phyloP scores from a whole-genome alignment of 2,797 vertebrate species.

The Muscicapa striata region DNA sequence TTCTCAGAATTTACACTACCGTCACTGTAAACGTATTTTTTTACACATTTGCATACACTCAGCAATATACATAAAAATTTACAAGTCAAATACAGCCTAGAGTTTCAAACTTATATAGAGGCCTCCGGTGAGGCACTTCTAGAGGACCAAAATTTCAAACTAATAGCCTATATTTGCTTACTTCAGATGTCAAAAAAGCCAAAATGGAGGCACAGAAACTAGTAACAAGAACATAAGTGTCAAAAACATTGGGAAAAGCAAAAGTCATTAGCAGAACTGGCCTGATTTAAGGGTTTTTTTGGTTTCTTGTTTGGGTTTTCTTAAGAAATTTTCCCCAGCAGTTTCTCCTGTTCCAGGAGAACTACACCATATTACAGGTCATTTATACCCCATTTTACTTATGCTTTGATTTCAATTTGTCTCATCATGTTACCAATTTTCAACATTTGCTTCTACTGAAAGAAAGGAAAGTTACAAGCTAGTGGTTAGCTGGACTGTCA shows the following conservation, averaged over 20 bases:
- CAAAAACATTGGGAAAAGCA: background rate
- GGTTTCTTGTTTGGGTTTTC: background rate
- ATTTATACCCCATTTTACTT: background rate
- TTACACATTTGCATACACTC: background rate
- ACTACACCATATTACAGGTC: background rate
- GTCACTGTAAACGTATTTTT: background rate
- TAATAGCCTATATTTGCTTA: background rate
- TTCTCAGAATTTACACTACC: background rate
- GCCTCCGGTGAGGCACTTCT: background rate
- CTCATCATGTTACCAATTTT: slow-evolving; percentile 9
- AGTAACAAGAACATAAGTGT: background rate
- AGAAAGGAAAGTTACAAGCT: slow-evolving; percentile 20
- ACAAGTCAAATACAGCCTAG: background rate
- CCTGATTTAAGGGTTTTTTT: background rate
- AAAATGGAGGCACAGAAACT: background rate
- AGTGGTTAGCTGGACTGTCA: slow-evolving; percentile 10
- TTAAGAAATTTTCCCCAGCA: background rate
- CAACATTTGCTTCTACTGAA: slow-evolving; percentile 53
- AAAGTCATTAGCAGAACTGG: background rate
- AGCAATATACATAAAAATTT: background rate
- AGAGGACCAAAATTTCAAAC: background rate
- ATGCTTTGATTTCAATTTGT: slow-evolving; percentile 49
- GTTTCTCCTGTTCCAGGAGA: background rate
- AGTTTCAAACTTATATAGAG: background rate
- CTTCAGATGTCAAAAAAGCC: background rate